Evolutionary conservation across 2,888 invertebrate species (phyloP).

Genomic region (Dysmachus trigonus): DNA sequence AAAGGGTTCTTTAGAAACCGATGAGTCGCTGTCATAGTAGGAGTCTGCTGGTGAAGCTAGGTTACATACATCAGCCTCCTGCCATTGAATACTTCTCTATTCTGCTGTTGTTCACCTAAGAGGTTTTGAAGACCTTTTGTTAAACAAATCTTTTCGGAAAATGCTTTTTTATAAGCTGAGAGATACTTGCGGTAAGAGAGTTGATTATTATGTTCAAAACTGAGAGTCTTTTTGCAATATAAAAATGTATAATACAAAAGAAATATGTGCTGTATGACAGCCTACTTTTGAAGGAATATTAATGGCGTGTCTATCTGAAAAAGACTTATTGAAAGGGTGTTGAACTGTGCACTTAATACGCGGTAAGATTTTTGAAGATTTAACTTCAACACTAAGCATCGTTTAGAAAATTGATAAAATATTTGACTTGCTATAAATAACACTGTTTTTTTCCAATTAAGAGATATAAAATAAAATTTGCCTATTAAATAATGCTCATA

Average conservation of each 20-base stretch:
- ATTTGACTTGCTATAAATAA: background rate
- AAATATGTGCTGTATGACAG: background rate
- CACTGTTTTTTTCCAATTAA: background rate
- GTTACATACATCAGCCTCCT: background rate
- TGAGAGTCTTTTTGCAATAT: background rate
- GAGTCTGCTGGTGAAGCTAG: background rate
- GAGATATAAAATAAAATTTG: background rate
- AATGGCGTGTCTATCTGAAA: background rate
- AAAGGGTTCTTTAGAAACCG: slow-evolving; percentile 14
- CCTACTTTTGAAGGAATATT: background rate
- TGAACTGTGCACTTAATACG: background rate
- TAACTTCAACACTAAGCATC: too few species aligned
- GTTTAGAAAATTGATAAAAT: background rate
- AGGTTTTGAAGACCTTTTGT: slow-evolving; percentile 20
- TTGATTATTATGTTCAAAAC: slow-evolving; percentile 5
- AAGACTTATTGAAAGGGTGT: background rate
- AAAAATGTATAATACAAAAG: background rate
- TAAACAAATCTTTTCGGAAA: slow-evolving; percentile 5
- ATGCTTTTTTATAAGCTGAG: background rate
- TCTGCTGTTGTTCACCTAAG: slow-evolving; percentile 8
- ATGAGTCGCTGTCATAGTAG: background rate
- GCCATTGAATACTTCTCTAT: background rate
- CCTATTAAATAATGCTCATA: too few species aligned
- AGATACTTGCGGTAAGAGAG: background rate
- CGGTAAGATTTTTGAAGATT: background rate